Conservation (phyloP, 2,113 vertebrate species). For the Corythornis vintsioides region DNA sequence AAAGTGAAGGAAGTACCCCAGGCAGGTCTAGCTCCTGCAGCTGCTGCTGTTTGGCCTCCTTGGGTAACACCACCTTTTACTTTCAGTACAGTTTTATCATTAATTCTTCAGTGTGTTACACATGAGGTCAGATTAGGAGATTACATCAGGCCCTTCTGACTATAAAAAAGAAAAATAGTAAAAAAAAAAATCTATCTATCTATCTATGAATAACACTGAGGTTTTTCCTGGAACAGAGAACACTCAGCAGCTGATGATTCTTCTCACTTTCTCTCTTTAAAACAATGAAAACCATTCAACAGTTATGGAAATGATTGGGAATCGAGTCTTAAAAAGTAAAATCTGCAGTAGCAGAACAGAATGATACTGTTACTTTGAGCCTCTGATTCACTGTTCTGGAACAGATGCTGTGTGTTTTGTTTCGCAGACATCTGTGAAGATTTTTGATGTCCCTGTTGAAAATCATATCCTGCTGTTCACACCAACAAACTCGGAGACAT, state of each 20-base stretch:
- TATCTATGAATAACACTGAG: neutral
- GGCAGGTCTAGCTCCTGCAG: neutral
- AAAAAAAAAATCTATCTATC: no score
- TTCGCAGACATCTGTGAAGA: slow-evolving; percentile 84
- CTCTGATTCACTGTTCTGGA: slow-evolving; percentile 36
- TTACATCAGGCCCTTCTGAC: neutral
- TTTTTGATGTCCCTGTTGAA: slow-evolving; percentile 81
- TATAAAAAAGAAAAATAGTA: neutral
- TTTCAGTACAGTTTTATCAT: neutral
- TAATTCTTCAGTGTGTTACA: neutral
- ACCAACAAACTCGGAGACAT: slow-evolving; percentile 75
- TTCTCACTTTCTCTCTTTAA: slow-evolving; percentile 1
- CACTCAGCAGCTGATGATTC: neutral
- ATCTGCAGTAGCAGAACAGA: neutral
- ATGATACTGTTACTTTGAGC: neutral
- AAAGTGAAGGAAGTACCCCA: neutral
- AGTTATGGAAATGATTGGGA: neutral
- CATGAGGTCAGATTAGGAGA: neutral
- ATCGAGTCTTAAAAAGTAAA: neutral
- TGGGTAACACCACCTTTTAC: neutral
- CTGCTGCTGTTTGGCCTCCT: neutral
- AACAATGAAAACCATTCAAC: neutral
- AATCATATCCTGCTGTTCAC: slow-evolving; percentile 90
- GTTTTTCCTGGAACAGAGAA: neutral
- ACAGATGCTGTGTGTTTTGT: slow-evolving; percentile 51